Conservation (phyloP, 2,888 invertebrate genomes). For the Volucella bombylans region DNA sequence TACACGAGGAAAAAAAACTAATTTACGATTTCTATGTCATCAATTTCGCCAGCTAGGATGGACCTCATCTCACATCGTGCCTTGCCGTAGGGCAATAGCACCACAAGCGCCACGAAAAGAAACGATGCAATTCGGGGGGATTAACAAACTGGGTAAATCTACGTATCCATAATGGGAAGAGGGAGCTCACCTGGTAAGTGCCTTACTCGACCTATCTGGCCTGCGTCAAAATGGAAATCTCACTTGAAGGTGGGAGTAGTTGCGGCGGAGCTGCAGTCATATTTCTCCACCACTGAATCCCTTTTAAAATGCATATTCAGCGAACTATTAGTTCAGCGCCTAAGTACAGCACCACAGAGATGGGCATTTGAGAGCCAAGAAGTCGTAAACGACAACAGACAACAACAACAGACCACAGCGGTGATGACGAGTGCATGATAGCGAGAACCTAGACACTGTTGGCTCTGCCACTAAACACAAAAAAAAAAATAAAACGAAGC, state of each 20-base stretch:
- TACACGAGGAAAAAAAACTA: conserved; percentile 24
- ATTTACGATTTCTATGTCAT: conserved; percentile 71
- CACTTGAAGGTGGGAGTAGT: conserved; percentile 48
- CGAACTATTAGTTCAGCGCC: conserved; percentile 62
- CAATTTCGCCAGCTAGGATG: conserved; percentile 60
- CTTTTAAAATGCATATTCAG: conserved; percentile 68
- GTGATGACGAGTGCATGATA: conserved; percentile 70
- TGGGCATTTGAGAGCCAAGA: conserved; percentile 40
- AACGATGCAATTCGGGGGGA: conserved; percentile 22
- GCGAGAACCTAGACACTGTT: conserved; percentile 53
- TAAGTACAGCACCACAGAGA: conserved; percentile 26
- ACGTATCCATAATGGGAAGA: conserved; percentile 41
- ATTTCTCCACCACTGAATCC: conserved; percentile 49
- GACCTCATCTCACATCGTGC: conserved; percentile 61
- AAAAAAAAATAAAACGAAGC: conserved; percentile 3
- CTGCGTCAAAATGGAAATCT: conserved; percentile 67
- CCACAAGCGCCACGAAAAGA: conserved; percentile 61
- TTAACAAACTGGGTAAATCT: conserved; percentile 37
- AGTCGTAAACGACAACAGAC: conserved; percentile 15
- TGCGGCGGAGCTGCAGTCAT: conserved; percentile 24
- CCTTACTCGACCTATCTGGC: conserved; percentile 43
- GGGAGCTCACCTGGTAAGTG: conserved; percentile 22
- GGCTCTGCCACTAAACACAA: conserved; percentile 35
- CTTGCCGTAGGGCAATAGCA: conserved; percentile 61
- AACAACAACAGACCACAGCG: conserved; percentile 7